Base-by-base conservation (phyloP, 1,140 invertebrate genomes). In the Uloborus diversus region DNA sequence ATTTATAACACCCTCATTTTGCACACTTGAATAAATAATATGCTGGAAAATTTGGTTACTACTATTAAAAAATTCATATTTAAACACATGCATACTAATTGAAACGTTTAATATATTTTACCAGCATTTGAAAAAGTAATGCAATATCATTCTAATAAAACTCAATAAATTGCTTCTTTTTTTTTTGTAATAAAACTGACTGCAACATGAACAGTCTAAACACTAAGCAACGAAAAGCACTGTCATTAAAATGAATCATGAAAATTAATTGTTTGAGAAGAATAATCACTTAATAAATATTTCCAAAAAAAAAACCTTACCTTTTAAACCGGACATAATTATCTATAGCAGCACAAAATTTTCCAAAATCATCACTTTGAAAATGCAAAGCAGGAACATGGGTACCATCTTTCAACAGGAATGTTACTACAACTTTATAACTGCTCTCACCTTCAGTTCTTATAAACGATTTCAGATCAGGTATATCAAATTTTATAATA, bases 321-420 rank as follows among this genome's bases (percentile, higher is more conserved):
- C 86, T 86, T 83, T 86, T 86, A 32, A 90, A 86, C 35, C 82
- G 83, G n/a, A 88, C 78, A 81, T 86, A 88, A 70, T 85, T 85
- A 76, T 87, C 85, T 25, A 90, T 78, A 37, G 87, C 85, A 71
- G 90, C 89, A 9, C 95, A 87, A 84, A 97, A 93, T 78, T 90
- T 90, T 84, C 94, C 92, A 7, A 93, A 93, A 82, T 94, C 94
- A 11, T 92, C 93, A 83, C 93, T 90, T 85, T 95, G 93, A 87
- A 97, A 97, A 83, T 94, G 92, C 84, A 94, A 92, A 17, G 92
- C 92, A 80, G 92, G 92, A 82, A 93, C 91, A 76, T 91, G 90
- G 0, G 92, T 90, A 13, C 92, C 91, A 84, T 93, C 92, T 83
- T 92, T 87, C 17, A 87, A 83, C 28, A 87, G 85, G 76, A 88